These are phyloP conservation scores for Chlamydotis undulata DNA, from an alignment of 2,113 vertebrate species.

Conservation along the genomic window DNA sequence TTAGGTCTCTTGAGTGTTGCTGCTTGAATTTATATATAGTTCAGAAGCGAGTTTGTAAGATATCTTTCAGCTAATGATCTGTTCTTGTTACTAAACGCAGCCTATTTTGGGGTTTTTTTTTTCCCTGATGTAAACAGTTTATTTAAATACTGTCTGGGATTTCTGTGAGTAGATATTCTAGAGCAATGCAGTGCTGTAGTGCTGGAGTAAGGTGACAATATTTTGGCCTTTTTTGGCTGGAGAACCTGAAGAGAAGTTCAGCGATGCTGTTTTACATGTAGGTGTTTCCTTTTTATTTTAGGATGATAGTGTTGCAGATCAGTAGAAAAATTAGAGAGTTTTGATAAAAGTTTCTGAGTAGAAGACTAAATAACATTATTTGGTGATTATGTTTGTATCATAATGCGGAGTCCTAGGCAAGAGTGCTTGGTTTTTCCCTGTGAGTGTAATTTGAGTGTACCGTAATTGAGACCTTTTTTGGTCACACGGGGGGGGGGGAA, in stretches of 20 bases:
- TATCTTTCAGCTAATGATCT: not conserved
- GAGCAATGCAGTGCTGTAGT: not conserved
- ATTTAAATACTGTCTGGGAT: not conserved
- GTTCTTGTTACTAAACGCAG: not conserved
- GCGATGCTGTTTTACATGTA: not conserved
- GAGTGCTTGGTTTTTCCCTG: not conserved
- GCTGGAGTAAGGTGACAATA: not conserved
- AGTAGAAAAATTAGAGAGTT: not conserved
- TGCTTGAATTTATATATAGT: not conserved
- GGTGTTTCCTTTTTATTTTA: not conserved
- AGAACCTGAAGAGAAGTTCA: not conserved
- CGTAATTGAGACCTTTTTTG: not conserved
- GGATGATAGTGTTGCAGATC: not conserved
- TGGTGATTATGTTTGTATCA: not conserved
- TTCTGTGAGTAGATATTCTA: not conserved
- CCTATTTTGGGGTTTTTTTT: fast-evolving
- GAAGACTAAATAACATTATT: not conserved
- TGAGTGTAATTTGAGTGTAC: not conserved
- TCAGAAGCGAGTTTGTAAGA: not conserved
- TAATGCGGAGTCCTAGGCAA: not conserved
- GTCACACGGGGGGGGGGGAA: not conserved
- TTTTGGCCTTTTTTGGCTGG: not conserved
- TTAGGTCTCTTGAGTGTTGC: not conserved
- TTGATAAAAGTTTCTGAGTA: not conserved
- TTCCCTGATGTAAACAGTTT: not conserved